Percentiles rank a stretch among this genome's conserved stretches.
Evolutionary conservation across 1,140 invertebrate species (phyloP).

Genomic region (Cotesia glomerata): DNA sequence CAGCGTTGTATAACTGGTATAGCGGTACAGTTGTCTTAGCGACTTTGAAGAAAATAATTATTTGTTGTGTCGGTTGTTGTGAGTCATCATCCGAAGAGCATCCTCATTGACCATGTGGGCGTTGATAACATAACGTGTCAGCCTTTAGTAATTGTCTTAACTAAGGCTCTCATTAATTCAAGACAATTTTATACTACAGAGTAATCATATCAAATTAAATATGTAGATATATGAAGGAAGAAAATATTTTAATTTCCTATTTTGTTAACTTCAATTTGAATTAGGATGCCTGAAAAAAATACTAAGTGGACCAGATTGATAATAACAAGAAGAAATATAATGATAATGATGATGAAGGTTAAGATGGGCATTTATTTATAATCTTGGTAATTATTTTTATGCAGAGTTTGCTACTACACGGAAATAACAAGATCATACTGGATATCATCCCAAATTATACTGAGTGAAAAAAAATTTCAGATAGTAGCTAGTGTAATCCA

Average conservation of each 20-base stretch:
- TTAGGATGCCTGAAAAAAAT: background rate
- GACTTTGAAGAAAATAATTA: slow-evolving; percentile 38
- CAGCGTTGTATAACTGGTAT: too few relatives aligned
- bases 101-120: slow-evolving; percentile 50
- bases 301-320: background rate
- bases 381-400: too few relatives aligned
- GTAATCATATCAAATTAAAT: slow-evolving; percentile 48
- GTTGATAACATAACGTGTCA: slow-evolving; percentile 50
- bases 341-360: too few relatives aligned
- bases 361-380: too few relatives aligned
- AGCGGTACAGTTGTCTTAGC: background rate
- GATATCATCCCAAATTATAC: too few relatives aligned
- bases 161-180: slow-evolving; percentile 51
- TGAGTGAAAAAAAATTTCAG: too few relatives aligned
- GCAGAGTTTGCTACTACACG: too few relatives aligned
- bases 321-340: background rate
- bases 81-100: slow-evolving; percentile 35
- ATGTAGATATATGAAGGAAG: slow-evolving; percentile 21
- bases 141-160: slow-evolving; percentile 53
- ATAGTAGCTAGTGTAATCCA: too few relatives aligned
- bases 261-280: background rate
- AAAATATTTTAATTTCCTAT: background rate
- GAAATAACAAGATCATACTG: too few relatives aligned
- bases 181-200: slow-evolving; percentile 41
- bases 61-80: slow-evolving; percentile 38